phyloP scores from a whole-genome alignment of 2,888 invertebrate species.

The Linnaemya tessellans region DNA sequence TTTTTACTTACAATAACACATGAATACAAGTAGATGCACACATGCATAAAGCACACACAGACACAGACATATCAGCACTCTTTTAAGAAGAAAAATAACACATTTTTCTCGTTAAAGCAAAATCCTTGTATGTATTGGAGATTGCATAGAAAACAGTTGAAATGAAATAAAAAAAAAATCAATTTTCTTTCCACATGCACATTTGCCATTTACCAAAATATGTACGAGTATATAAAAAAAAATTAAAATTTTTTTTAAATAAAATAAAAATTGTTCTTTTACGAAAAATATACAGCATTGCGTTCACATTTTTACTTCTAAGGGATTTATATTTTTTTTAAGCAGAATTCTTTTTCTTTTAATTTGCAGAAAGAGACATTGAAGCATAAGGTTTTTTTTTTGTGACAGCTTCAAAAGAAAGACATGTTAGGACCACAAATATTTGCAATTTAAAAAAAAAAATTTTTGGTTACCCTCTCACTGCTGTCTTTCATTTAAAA shows the following conservation, averaged over 20 bases:
- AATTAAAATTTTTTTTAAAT: not conserved
- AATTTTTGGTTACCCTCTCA: conserved; percentile 40
- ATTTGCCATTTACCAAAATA: conserved; percentile 49
- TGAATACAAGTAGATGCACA: not conserved
- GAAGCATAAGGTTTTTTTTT: conserved; percentile 16
- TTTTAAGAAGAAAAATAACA: not conserved
- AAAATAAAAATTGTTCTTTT: conserved; percentile 9
- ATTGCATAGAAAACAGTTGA: not conserved
- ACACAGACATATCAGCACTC: not conserved
- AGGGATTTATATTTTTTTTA: not conserved
- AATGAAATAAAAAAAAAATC: conserved; percentile 39
- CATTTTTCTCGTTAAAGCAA: conserved; percentile 18
- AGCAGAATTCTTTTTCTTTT: not conserved
- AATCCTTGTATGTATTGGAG: conserved; percentile 3
- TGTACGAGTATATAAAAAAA: too few relatives aligned
- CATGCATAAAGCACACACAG: not conserved
- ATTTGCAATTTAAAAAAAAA: conserved; percentile 1
- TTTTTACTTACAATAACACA: conserved; percentile 38
- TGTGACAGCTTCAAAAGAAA: not conserved
- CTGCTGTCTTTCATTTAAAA: conserved; percentile 1
- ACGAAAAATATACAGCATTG: conserved; percentile 1
- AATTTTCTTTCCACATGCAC: conserved; percentile 60
- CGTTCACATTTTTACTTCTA: conserved; percentile 12
- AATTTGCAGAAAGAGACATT: conserved; percentile 4
- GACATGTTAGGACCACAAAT: not conserved